Evolutionary conservation across 2,888 invertebrate genomes (phyloP), one percentile per base, ranked within the genome.

Genomic region (Diarsia rubi): DNA sequence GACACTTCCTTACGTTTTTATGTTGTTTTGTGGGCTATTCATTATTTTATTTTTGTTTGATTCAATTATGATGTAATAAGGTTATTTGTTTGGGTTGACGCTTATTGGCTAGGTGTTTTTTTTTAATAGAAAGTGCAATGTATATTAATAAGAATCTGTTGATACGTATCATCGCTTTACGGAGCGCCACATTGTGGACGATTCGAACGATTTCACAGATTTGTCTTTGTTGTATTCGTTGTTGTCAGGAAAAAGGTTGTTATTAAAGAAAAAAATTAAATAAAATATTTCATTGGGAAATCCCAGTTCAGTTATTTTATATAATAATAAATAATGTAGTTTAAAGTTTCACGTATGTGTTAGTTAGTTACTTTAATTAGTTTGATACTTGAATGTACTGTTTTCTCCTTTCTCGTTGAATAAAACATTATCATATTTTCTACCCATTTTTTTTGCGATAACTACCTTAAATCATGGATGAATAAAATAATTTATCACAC

Each of bases 1-100:
- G 93, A 92, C 92, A 93, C 94, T 94, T 94, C 95, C 95, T 93
- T 80, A 89, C 84, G 70, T 85, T 81, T 82, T 88, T 86, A 75
- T 81, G 82, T 75, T 52, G 11, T 75, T 83, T 77, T 72, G 65
- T 82, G 47, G 63, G 54, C 67, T 71, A 81, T 86, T 83, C 79
- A 77, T 81, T 76, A 76, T 75, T 85, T 82, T 79, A 73, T 81
- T 77, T 77, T 77, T 74, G 52, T 84, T 85, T 72, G 68, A 75
- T 81, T 85, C 75, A 75, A 84, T 85, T 87, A 85, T 77, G 73
- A 72, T 81, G 65, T 84, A 81, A 84, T 78, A 78, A 37, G 69
- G 73, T 68, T 76, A 78, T 73, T 77, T 77, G 70, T 78, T 73
- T 62, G 9, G 44, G 8, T 68, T 73, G 47, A 21, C 42, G 62